Evolutionary conservation across 2,797 vertebrate genomes (phyloP).

Genomic region (Pogoniulus pusillus): DNA sequence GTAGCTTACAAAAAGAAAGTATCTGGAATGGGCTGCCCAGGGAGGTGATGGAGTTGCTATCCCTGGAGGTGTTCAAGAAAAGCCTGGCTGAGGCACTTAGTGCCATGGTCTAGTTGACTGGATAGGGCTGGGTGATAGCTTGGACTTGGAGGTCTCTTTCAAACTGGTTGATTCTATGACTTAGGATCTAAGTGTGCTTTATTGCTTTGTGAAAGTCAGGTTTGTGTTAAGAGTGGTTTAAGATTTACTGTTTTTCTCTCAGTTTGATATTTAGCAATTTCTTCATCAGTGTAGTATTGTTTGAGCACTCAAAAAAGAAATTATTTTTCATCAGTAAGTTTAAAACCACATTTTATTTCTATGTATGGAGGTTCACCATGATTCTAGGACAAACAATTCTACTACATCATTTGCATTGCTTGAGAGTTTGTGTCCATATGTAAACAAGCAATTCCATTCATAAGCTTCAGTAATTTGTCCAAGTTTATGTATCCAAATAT

Average conservation of each 20-base stretch:
- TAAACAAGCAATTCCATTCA: background rate
- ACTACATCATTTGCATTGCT: background rate
- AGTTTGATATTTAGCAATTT: background rate
- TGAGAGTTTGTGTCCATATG: background rate
- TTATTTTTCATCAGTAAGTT: background rate
- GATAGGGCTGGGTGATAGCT: no score
- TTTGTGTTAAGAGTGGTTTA: background rate
- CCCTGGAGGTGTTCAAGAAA: no score
- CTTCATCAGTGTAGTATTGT: background rate
- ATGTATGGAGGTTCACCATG: rapidly evolving
- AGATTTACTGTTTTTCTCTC: background rate
- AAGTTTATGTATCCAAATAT: background rate
- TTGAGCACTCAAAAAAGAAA: background rate
- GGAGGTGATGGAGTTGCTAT: no score
- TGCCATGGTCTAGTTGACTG: no score
- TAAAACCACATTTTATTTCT: background rate
- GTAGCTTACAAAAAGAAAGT: background rate
- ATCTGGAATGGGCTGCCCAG: no score
- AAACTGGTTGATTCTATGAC: no score
- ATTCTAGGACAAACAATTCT: background rate
- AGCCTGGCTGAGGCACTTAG: no score
- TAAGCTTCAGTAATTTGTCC: background rate
- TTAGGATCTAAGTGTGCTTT: background rate
- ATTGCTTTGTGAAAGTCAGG: background rate
- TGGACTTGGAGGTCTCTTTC: no score